Evolutionary conservation across 1,140 invertebrate species (phyloP).

Genomic region (Pomacea maculata): DNA sequence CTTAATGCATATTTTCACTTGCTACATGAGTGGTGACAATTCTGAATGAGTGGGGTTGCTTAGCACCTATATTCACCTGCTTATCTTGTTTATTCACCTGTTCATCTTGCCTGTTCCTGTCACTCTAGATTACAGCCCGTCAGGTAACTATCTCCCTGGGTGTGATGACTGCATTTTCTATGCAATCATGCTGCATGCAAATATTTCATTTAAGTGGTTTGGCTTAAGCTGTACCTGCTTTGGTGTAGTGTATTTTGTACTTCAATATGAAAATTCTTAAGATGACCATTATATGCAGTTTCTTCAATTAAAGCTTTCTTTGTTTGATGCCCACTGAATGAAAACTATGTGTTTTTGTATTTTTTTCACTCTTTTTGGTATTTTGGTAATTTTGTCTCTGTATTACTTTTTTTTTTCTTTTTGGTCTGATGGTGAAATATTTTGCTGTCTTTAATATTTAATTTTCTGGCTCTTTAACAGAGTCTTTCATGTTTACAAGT

Average conservation of each 20-base stretch:
- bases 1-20: not conserved
- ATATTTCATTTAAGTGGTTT: not conserved
- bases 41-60: not conserved
- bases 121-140: conserved; percentile 23
- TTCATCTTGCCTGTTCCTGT: conserved; percentile 23
- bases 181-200: not conserved
- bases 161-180: conserved; percentile 4
- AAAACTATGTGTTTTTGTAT: no score
- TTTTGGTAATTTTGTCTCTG: no score
- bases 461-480: no score
- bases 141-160: conserved; percentile 18
- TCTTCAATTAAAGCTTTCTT: no score
- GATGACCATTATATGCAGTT: no score
- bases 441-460: no score
- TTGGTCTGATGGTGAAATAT: no score
- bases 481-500: no score
- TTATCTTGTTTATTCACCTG: not conserved
- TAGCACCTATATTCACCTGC: not conserved
- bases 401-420: no score
- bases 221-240: conserved; percentile 1
- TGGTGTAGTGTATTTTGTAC: not conserved
- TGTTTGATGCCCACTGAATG: no score
- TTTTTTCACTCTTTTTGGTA: no score
- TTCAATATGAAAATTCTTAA: no score
- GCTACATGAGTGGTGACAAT: not conserved